phyloP scores from a whole-genome alignment of 1,140 invertebrate genomes.

The Protaetia brevitarsis region DNA sequence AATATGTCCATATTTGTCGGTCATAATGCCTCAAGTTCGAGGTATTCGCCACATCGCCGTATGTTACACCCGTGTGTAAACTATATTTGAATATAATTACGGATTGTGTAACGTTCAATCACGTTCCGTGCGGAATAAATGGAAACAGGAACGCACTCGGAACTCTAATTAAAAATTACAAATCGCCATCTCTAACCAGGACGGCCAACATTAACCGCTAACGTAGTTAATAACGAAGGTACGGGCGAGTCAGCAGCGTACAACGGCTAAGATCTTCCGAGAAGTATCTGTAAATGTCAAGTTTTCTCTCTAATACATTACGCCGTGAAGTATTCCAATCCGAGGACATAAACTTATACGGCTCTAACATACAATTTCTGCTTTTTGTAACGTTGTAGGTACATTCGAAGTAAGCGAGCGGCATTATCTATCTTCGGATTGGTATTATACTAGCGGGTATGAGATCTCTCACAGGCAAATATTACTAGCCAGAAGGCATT shows the following conservation, averaged over 20 bases:
- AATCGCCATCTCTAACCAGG: background rate
- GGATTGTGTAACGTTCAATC: background rate
- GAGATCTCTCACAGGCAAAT: too few relatives aligned
- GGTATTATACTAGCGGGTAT: too few relatives aligned
- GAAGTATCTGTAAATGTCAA: constrained; percentile 28
- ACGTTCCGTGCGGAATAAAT: background rate
- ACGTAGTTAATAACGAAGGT: background rate
- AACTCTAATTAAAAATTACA: constrained; percentile 17
- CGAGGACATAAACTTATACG: constrained; percentile 31
- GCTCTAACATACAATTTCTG: constrained; percentile 30
- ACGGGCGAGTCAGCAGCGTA: background rate
- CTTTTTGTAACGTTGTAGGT: constrained; percentile 21
- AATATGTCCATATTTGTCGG: too few relatives aligned
- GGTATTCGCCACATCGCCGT: too few relatives aligned
- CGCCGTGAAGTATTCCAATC: constrained; percentile 26
- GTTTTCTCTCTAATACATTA: constrained; percentile 30
- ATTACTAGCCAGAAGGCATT: too few relatives aligned
- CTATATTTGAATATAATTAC: background rate
- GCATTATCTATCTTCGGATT: too few relatives aligned
- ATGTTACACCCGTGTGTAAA: too few relatives aligned
- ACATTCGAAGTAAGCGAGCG: background rate
- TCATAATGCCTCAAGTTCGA: too few relatives aligned
- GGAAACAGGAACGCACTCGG: background rate
- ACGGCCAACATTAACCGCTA: background rate
- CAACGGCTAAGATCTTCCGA: constrained; percentile 8